Evolutionary conservation across 2,797 vertebrate genomes (phyloP), one percentile per base, ranked within the genome.

Genomic region (Sciurus vulgaris): DNA sequence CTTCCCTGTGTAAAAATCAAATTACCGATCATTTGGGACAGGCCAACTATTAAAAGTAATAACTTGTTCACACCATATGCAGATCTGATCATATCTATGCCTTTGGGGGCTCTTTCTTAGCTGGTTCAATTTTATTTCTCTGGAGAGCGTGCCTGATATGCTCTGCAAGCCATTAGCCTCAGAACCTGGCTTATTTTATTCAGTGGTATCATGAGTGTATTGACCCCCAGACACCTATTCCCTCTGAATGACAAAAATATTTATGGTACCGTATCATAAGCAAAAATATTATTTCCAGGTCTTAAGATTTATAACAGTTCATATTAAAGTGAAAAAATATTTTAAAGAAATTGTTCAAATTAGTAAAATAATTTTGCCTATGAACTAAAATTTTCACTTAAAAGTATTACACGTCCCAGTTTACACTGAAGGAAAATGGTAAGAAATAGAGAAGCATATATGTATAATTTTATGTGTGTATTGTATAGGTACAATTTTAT

Each of bases 251-350:
- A 24, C 24, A 94, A 90, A 91, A 89, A 28, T 56, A 72, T 82
- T 61, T 89, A 35, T 86, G 33, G 13, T 70, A 94, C 41, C 93
- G 26, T 81, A 73, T 59, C 70, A 81, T 91, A 70, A 63, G 65
- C 9, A 90, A 24, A 72, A 88, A 74, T 49, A 73, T 44, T 33
- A 67, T 82, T 84, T 91, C 87, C 6, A 56, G 3, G 24, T 30
- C 24, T 90, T 86, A 38, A 54, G 30, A 76, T 87, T 84, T 92
- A 65, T 79, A 95, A 73, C 17, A 65, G 69, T 33, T 38, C 41
- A 44, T 4, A 56, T 63, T 86, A 83, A 91, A 93, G 3, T 70
- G 7, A 73, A 74, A 95, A 73, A 44, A 44, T 15, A 35, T 65
- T 12, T 49, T 49, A 81, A 94, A 81, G 4, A 5, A 91, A 67